phyloP scores from a whole-genome alignment of 2,797 vertebrate genomes.

The Lepilemur septentrionalis region DNA sequence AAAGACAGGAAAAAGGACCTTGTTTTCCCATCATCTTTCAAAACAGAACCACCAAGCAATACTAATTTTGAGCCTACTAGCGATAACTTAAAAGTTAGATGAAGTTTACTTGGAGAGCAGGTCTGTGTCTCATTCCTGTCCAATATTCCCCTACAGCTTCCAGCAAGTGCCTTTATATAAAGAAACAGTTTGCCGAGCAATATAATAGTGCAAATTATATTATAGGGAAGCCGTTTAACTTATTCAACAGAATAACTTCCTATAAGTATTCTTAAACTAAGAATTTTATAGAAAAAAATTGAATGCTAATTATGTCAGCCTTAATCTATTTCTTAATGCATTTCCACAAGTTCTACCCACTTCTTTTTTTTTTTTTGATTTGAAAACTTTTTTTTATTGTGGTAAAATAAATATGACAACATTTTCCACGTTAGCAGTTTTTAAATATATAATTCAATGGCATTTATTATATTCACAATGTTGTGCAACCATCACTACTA shows the following conservation, averaged over 20 bases:
- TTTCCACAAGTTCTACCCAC: neutral
- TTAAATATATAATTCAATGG: too few species aligned
- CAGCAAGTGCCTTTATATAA: neutral
- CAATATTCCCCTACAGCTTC: neutral
- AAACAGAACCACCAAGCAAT: neutral
- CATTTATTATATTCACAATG: too few species aligned
- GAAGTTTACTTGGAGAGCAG: neutral
- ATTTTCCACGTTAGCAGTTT: too few species aligned
- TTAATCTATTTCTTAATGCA: neutral
- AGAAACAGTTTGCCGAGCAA: neutral
- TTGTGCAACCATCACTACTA: too few species aligned
- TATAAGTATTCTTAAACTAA: neutral
- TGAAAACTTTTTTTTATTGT: too few species aligned
- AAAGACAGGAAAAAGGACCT: neutral
- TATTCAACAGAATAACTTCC: neutral
- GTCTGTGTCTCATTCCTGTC: neutral
- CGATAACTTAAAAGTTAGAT: neutral
- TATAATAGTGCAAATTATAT: neutral
- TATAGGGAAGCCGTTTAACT: neutral
- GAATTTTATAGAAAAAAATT: neutral
- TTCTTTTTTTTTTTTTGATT: neutral
- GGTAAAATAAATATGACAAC: too few species aligned
- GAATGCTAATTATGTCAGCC: neutral
- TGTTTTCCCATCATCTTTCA: neutral
- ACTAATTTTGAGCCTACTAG: neutral